Evolutionary conservation across 2,888 invertebrate genomes (phyloP), one percentile per base, ranked within the genome.

Genomic region (Drosophila basisetae): DNA sequence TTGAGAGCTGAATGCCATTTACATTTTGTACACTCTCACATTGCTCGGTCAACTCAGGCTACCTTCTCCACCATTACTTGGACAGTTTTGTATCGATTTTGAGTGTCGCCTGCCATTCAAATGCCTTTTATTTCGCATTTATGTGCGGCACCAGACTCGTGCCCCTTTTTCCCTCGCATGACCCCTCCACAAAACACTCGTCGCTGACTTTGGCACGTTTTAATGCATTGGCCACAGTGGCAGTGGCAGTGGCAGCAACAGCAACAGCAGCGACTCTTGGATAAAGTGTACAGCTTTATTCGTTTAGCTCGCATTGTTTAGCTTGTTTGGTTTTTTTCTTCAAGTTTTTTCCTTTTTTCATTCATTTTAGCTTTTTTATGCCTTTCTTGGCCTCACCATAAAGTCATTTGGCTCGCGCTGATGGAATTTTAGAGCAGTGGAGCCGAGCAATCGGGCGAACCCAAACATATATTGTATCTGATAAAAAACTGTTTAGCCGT

Each of bases 71-170:
- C 33, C 47, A 10, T 47, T 55, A 56, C 33, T 73, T 69, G 50
- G 61, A 53, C 64, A 58, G 64, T 76, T 73, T 81, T 83, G 82
- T 89, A 90, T 88, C 91, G 91, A 88, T 89, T 90, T 90, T 89
- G 80, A 86, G 89, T 90, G 90, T 90, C 87, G 89, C 87, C 87
- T 90, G 89, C 89, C 91, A 84, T 90, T 86, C 87, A 82, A 84
- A 80, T 80, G 89, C 76, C 82, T 89, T 89, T 88, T 88, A 88
- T 90, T 89, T 90, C 80, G 82, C 84, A 82, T 90, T 90, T 90
- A 90, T 88, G 80, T 85, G 66, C 67, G 59, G 67, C 53, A 68
- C 55, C 77, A 80, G 72, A 84, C 74, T 64, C 54, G 33, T 37
- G 33, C 47, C 65, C 22, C 0, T 22, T 22, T 22, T 22, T 22